Evolutionary conservation across 2,888 invertebrate genomes (phyloP).

Genomic region (Mythimna impura): DNA sequence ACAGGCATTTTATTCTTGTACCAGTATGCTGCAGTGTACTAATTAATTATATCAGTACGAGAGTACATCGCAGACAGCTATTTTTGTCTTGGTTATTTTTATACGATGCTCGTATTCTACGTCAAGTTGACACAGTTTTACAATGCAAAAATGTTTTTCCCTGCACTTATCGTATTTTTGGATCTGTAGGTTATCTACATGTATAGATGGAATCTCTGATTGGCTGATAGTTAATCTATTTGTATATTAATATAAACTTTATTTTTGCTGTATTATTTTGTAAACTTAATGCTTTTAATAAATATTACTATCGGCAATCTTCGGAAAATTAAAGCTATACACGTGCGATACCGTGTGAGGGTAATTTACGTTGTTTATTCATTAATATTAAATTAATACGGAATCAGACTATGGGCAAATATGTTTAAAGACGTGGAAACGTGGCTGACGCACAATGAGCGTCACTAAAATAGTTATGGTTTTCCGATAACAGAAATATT

Average conservation of each 20-base stretch:
- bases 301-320: slow-evolving; percentile 1
- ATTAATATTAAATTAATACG: slow-evolving; percentile 15
- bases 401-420: slow-evolving; percentile 4
- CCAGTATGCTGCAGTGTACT: background rate
- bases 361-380: slow-evolving; percentile 4
- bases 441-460: slow-evolving; percentile 14
- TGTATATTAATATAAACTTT: background rate
- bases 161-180: background rate
- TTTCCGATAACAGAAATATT: slow-evolving; percentile 18
- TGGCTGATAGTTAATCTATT: background rate
- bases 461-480: slow-evolving; percentile 13
- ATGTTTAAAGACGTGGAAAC: slow-evolving; percentile 13
- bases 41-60: slow-evolving; percentile 1
- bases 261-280: slow-evolving; percentile 1
- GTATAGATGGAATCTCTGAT: slow-evolving; percentile 1
- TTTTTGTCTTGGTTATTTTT: slow-evolving; percentile 28
- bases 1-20: background rate
- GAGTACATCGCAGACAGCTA: background rate
- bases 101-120: background rate
- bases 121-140: slow-evolving; percentile 17
- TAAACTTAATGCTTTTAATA: background rate
- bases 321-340: background rate
- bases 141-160: background rate
- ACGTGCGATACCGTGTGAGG: background rate
- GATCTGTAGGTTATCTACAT: background rate